A percentile compares a stretch with the other conserved stretches of the same genome.
Conservation (phyloP, 1,140 invertebrate genomes). For the Zaprionus camerounensis region DNA sequence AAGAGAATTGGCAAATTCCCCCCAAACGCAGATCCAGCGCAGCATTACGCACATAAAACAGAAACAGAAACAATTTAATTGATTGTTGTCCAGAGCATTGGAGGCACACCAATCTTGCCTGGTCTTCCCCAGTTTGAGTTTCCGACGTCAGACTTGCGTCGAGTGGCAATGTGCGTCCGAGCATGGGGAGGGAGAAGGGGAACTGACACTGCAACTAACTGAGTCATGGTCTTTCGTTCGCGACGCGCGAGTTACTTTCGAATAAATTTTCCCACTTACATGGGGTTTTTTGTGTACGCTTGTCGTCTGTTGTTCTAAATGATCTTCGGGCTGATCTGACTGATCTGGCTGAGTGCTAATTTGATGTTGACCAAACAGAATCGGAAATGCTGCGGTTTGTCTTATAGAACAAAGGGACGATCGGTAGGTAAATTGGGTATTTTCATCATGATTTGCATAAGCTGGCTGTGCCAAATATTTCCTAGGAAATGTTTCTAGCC, state of each 20-base stretch:
- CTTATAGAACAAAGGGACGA: slow-evolving; percentile 8
- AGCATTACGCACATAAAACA: background rate
- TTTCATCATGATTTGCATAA: slow-evolving; percentile 62
- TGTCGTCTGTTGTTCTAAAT: slow-evolving; percentile 55
- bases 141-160: slow-evolving; percentile 49
- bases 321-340: slow-evolving; percentile 10
- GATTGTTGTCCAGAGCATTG: slow-evolving; percentile 10
- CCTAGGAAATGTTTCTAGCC: slow-evolving; percentile 64
- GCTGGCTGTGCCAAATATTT: slow-evolving; percentile 45
- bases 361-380: slow-evolving; percentile 26
- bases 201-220: slow-evolving; percentile 47
- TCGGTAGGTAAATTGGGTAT: slow-evolving; percentile 26
- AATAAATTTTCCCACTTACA: slow-evolving; percentile 74
- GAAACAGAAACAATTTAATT: slow-evolving; percentile 38
- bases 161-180: slow-evolving; percentile 1
- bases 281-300: slow-evolving; percentile 64
- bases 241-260: slow-evolving; percentile 58
- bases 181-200: background rate
- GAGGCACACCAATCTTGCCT: slow-evolving; percentile 42
- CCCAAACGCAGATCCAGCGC: background rate
- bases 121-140: slow-evolving; percentile 67
- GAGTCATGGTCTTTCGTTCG: slow-evolving; percentile 58
- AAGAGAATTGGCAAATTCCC: slow-evolving; percentile 28
- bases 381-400: slow-evolving; percentile 66
- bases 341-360: slow-evolving; percentile 33